Base-by-base conservation (phyloP, 2,888 invertebrate genomes). In the Trichogramma evanescens region DNA sequence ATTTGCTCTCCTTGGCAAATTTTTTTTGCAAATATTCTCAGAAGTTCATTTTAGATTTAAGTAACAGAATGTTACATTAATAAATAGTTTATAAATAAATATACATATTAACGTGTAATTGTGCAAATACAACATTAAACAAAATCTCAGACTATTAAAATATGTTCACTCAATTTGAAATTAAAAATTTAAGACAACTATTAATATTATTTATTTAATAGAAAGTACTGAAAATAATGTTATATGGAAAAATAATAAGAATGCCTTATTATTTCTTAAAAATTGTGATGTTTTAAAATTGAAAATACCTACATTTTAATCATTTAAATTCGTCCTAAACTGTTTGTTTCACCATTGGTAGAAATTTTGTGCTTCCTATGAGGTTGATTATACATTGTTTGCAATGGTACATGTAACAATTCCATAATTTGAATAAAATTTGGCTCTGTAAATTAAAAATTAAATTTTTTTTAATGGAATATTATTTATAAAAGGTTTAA, bases 401-500 rank as follows among this genome's bases (percentile, higher is more conserved):
- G 92, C 68, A 94, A 81, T 50, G 93, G 93, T 68, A 93, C 90
- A 75, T 94, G 93, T 51, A 94, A 83, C 63, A 94, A 79, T 80
- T 94, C 93, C 70, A 93, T 86, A 71, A 94, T 82, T 79, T 90
- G 86, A 67, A 90, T 86, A 76, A 88, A 92, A 79, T 91, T 86
- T 58, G 89, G 86, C 79, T 93, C 93, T 93, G 82, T 26, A 67
- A 45, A 45, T 45, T 2, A 45, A 45, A 45, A 9, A 45, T 45
- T 45, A 45, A 45, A 45, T 45, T 8, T n/a, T n/a, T 45, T 9
- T 9, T 8, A 45, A 45, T 45, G n/a, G 0, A 9, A 45, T 9
- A 9, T n/a, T 2, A 45, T 45, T 45, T 45, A 45, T 45, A 45
- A 45, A 45, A 10, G 8, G 2, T 45, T 45, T 45, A 45, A 45